Percentiles rank a stretch among this genome's conserved stretches.
phyloP scores from a whole-genome alignment of 2,888 invertebrate species.

The Agriopis leucophaearia region DNA sequence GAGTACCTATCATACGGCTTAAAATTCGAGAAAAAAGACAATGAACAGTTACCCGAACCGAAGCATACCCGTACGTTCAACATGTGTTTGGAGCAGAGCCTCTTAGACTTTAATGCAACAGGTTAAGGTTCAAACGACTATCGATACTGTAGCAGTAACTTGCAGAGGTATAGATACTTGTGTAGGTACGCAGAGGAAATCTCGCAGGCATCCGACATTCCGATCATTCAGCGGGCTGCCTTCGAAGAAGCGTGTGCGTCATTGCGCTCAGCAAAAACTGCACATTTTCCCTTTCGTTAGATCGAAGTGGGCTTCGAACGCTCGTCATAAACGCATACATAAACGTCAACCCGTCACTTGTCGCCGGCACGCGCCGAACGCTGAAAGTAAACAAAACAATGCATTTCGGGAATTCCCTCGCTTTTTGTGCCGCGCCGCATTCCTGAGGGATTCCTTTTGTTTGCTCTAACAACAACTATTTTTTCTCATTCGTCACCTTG shows the following conservation, averaged over 20 bases:
- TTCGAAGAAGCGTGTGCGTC: constrained; percentile 78
- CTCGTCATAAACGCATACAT: constrained; percentile 73
- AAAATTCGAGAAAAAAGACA: constrained; percentile 36
- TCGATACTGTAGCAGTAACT: background rate
- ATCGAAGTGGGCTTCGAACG: constrained; percentile 55
- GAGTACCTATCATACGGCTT: constrained; percentile 4
- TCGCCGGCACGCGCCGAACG: constrained; percentile 59
- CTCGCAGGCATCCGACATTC: constrained; percentile 62
- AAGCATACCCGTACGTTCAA: constrained; percentile 35
- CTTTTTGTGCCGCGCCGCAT: constrained; percentile 81
- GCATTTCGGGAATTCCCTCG: constrained; percentile 83
- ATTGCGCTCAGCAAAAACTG: constrained; percentile 72
- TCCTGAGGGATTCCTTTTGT: constrained; percentile 86
- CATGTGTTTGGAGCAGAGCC: constrained; percentile 11
- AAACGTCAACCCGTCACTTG: constrained; percentile 51
- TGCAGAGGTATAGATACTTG: background rate
- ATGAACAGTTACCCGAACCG: constrained; percentile 44
- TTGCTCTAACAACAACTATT: constrained; percentile 74
- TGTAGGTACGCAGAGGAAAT: constrained; percentile 53
- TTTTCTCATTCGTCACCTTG: constrained; percentile 62
- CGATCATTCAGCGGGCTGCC: constrained; percentile 57
- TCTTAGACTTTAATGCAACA: constrained; percentile 15
- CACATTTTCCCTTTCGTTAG: constrained; percentile 84
- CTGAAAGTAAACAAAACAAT: constrained; percentile 84
- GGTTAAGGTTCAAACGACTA: constrained; percentile 18